These are phyloP conservation scores for Anastrepha ludens DNA, from an alignment of 1,140 invertebrate genomes.

Conservation along the genomic window DNA sequence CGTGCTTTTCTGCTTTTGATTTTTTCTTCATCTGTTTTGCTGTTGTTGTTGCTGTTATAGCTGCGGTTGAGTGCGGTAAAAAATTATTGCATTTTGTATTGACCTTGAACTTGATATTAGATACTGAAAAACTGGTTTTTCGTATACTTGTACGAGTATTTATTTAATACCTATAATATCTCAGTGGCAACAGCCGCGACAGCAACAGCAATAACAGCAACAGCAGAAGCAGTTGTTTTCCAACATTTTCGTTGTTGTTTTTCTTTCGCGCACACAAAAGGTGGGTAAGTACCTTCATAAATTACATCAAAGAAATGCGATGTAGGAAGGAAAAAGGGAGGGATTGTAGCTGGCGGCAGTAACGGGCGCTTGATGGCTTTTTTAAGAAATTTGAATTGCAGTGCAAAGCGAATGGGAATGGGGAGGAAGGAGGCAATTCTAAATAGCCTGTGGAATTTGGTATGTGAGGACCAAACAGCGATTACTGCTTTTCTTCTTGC, in stretches of 20 bases:
- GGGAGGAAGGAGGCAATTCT: no score
- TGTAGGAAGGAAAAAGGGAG: background rate
- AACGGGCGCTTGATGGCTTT: background rate
- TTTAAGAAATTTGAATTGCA: no score
- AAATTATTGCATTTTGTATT: slow-evolving; percentile 54
- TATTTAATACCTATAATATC: slow-evolving; percentile 21
- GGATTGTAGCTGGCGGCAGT: background rate
- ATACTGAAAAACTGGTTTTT: slow-evolving; percentile 53
- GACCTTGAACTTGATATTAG: slow-evolving; percentile 55
- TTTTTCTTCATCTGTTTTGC: slow-evolving; percentile 20
- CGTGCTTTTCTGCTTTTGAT: slow-evolving; percentile 29
- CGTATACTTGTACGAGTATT: background rate
- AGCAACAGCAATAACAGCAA: background rate
- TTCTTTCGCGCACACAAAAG: background rate
- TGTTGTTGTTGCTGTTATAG: slow-evolving; percentile 19
- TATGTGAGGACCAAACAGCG: no score
- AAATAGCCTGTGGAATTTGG: no score
- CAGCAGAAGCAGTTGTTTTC: background rate
- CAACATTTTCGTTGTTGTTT: slow-evolving; percentile 24
- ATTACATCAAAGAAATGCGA: slow-evolving; percentile 20
- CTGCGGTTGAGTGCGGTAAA: slow-evolving; percentile 50
- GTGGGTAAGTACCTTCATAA: slow-evolving; percentile 39
- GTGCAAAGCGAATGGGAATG: no score
- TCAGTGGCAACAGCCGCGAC: background rate
- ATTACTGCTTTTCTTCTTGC: no score